These are phyloP conservation scores for Asarcornis scutulata DNA, from an alignment of 2,113 vertebrate species.

Conservation along the genomic window DNA sequence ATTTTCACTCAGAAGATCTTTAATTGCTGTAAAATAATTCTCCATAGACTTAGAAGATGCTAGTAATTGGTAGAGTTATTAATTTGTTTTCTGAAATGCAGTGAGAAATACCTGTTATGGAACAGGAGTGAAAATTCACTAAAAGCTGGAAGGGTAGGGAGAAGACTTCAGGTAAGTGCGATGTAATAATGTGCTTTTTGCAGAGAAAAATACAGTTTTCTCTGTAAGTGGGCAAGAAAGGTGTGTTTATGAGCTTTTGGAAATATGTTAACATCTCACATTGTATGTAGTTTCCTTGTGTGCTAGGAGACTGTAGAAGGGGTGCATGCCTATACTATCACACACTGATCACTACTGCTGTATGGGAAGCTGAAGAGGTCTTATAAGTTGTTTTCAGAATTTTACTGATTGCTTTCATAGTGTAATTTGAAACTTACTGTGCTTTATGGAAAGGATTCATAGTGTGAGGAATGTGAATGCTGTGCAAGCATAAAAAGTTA, in stretches of 20 bases:
- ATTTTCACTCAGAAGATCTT: accelerated
- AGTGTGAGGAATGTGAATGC: not conserved
- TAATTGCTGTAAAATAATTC: not conserved
- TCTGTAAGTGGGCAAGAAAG: not conserved
- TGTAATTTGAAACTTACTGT: not conserved
- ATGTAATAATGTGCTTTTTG: not conserved
- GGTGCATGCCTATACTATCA: accelerated
- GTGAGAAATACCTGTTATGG: not conserved
- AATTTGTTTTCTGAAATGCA: not conserved
- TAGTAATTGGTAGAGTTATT: not conserved
- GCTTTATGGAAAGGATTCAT: not conserved
- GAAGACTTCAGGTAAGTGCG: not conserved
- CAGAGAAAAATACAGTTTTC: not conserved
- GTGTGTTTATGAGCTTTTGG: not conserved
- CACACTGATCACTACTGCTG: not conserved
- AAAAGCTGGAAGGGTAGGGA: not conserved
- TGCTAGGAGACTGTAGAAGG: not conserved
- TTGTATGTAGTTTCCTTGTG: not conserved
- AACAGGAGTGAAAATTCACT: not conserved
- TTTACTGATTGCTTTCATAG: not conserved
- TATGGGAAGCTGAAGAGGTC: not conserved
- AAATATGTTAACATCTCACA: not conserved
- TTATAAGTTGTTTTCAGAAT: not conserved
- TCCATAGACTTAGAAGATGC: not conserved
- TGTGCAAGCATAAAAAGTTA: not conserved